Base-by-base conservation (phyloP, 2,113 vertebrate species). In the Limnothrissa miodon region DNA sequence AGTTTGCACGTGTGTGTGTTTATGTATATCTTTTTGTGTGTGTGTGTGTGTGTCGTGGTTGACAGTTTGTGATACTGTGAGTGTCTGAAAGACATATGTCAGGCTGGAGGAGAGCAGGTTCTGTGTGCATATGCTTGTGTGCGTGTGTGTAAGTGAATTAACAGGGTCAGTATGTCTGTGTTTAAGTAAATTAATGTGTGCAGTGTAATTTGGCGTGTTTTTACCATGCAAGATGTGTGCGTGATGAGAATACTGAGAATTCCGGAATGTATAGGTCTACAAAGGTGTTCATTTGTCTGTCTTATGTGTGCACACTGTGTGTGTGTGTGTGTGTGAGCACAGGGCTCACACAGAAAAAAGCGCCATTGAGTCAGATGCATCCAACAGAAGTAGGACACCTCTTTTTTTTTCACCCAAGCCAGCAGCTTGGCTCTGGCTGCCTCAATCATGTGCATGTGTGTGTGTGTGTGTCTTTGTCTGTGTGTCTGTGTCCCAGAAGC, bases 381-480 rank as follows among this genome's bases (percentile, higher is more conserved):
- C 51, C 51, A 56, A 56, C 51, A 56, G 51, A 56, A 56, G 51
- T 56, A 56, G 51, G 51, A 6, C 51, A 56, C 51, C 21, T 48
- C 21, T 48, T 48, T 15, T 48, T 51, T 56, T 56, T 56, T 56
- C 21, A 56, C 51, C 51, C 51, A 53, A 53, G 51, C 51, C 51
- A 53, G 51, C 51, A 53, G 51, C 21, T 56, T 56, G 21, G 21
- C 51, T 56, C 19, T 56, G 4, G 51, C 51, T 56, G 51, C 19
- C 23, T 56, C 51, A 56, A 53, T 56, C 19, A 56, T 56, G 51
- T 56, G 51, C 21, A 7, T 15, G 80, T 56, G 33, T 39, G 48
- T 80, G 46, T 80, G 46, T 36, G 46, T 51, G 29, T 82, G 62
- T 82, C 59, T 74, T 59, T 45, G 56, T 23, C 39, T 15, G 23